A percentile compares a stretch with the other conserved stretches of the same genome.
Evolutionary conservation across 2,797 vertebrate genomes (phyloP).

Genomic region (Tamandua tetradactyla): DNA sequence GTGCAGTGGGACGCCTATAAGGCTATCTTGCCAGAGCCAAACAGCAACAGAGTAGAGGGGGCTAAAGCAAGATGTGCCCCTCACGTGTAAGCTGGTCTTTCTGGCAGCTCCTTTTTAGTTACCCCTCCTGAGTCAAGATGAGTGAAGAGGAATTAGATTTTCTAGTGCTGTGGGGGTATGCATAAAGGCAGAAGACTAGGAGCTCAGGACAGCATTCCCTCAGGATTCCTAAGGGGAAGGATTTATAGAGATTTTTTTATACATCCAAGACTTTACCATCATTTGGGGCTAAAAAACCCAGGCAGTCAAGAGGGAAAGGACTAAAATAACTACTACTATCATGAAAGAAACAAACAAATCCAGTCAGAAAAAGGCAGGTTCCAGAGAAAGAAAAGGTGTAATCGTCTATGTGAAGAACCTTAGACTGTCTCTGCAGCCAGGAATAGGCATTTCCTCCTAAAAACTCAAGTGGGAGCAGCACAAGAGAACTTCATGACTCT

Average conservation of each 20-base stretch:
- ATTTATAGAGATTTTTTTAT: background rate
- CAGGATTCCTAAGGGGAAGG: background rate
- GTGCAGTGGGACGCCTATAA: background rate
- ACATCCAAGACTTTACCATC: background rate
- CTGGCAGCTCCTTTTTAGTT: background rate
- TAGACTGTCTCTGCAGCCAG: background rate
- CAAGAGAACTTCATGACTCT: background rate
- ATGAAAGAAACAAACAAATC: conserved; percentile 21
- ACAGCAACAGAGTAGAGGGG: background rate
- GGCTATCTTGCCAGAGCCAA: background rate
- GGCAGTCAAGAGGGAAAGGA: background rate
- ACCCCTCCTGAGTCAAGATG: background rate
- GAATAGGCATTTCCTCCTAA: background rate
- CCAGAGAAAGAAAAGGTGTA: background rate
- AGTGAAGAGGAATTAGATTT: background rate
- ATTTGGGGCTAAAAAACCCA: background rate
- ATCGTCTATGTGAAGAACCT: background rate
- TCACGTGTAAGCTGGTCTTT: background rate
- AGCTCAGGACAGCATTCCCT: background rate
- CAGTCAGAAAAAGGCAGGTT: conserved; percentile 6
- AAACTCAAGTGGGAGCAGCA: background rate
- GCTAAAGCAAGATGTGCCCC: background rate
- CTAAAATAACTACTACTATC: background rate
- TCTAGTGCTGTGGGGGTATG: background rate
- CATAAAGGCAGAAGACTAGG: background rate